Evolutionary conservation across 2,797 vertebrate species (phyloP).

Genomic region (Xerus rutilus): DNA sequence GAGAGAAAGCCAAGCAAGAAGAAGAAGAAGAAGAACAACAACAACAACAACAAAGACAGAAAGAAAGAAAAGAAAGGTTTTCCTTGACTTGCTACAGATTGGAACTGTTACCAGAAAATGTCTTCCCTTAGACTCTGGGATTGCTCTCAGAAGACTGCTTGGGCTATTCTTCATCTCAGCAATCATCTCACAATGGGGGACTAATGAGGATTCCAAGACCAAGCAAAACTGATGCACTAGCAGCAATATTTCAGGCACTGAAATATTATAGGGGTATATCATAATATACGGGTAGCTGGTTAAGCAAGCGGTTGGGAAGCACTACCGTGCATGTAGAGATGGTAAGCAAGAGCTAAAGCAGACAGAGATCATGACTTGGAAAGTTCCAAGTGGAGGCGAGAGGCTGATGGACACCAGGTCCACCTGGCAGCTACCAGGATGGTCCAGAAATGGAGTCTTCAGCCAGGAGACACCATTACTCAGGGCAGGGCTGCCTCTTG

Average conservation of each 20-base stretch:
- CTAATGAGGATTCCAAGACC: background rate
- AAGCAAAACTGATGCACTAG: background rate
- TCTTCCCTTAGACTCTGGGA: background rate
- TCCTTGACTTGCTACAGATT: conserved; percentile 24
- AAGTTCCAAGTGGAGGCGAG: accelerated
- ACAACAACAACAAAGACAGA: too few relatives aligned
- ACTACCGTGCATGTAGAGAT: accelerated
- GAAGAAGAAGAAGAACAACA: background rate
- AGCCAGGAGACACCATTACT: accelerated
- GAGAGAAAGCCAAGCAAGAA: background rate
- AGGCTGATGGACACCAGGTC: accelerated
- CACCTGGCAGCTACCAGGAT: background rate
- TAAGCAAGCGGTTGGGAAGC: background rate
- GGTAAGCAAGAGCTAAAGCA: background rate
- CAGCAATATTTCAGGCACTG: background rate
- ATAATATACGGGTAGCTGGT: accelerated
- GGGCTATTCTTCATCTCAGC: background rate
- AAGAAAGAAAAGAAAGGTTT: background rate
- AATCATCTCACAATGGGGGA: background rate
- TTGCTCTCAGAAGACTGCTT: background rate
- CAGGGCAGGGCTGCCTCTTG: accelerated
- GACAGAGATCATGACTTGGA: accelerated
- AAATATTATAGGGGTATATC: background rate
- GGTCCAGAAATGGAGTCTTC: background rate
- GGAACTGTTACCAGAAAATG: background rate